Evolutionary conservation across 1,140 invertebrate genomes (phyloP), one percentile per base, ranked within the genome.

Genomic region (Orchesella cincta): DNA sequence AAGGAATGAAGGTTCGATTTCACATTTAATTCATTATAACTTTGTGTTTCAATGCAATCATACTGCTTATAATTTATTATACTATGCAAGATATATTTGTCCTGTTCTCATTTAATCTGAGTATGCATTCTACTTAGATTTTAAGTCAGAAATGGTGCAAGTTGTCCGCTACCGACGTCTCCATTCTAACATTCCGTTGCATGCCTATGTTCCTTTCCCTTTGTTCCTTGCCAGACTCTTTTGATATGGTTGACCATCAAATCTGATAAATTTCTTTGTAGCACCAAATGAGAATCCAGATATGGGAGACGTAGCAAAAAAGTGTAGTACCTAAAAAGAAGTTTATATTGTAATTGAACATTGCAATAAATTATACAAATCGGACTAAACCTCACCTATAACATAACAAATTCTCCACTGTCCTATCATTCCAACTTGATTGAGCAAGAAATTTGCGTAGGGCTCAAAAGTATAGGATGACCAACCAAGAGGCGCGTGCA

Each of bases 401-500:
- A 57, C 71, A 34, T 75, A 78, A 0, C 35, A 34, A n/a, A 75
- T 33, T 8, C 77, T 39, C 64, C 8, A n/a, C 23, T 51, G 73
- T 33, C 29, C 77, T 34, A 33, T 78, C 73, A 51, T 74, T 70
- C 78, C 78, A 79, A 46, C n/a, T 79, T 57, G 35, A 79, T 57
- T 16, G 78, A 79, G 36, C 78, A 79, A 33, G 78, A 77, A n/a
- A 77, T 62, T 29, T 73, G 34, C 34, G 73, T 77, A n/a, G 5
- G 76, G 78, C 34, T 79, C 78, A 34, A 77, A 71, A 14, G 71
- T 71, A 39, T 79, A 79, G 16, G 29, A 33, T 20, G 78, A 79
- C 78, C 78, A 79, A 1, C 78, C 78, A 14, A 79, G n/a, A 28
- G 3, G 77, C 35, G 3, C 76, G 78, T 0, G 76, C 35, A 33